Conservation (phyloP, 2,888 invertebrate species). For the Parnassius glacialis region DNA sequence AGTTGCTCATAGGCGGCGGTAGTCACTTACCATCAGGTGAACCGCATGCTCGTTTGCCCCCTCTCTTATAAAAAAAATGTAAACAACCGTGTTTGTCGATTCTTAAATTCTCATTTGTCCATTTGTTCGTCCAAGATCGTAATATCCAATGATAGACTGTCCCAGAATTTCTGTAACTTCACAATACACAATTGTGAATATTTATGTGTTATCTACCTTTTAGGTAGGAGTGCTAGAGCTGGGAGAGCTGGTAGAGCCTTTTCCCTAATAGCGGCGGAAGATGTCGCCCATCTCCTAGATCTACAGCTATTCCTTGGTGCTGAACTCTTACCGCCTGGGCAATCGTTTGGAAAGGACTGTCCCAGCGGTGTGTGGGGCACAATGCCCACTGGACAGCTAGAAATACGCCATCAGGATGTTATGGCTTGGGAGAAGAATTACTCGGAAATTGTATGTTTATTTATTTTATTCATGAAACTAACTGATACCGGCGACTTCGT, state of each 20-base stretch:
- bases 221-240: conserved; percentile 96
- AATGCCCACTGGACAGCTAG: conserved; percentile 90
- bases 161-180: no score
- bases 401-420: conserved; percentile 90
- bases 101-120: no score
- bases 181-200: no score
- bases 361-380: conserved; percentile 87
- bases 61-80: no score
- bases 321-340: conserved; percentile 65
- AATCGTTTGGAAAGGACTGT: conserved; percentile 50
- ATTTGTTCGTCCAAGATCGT: no score
- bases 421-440: conserved; percentile 86
- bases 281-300: conserved; percentile 95
- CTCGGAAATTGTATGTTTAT: conserved; percentile 86
- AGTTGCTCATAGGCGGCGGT: no score
- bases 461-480: no score
- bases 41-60: no score
- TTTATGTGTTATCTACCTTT: background rate
- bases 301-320: conserved; percentile 96
- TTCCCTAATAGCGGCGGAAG: conserved; percentile 94
- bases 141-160: no score
- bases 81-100: no score
- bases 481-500: no score
- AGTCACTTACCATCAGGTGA: no score
- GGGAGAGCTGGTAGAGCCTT: conserved; percentile 95